Evolutionary conservation across 2,113 vertebrate genomes (phyloP), one percentile per base, ranked within the genome.

Genomic region (Myocastor coypus): DNA sequence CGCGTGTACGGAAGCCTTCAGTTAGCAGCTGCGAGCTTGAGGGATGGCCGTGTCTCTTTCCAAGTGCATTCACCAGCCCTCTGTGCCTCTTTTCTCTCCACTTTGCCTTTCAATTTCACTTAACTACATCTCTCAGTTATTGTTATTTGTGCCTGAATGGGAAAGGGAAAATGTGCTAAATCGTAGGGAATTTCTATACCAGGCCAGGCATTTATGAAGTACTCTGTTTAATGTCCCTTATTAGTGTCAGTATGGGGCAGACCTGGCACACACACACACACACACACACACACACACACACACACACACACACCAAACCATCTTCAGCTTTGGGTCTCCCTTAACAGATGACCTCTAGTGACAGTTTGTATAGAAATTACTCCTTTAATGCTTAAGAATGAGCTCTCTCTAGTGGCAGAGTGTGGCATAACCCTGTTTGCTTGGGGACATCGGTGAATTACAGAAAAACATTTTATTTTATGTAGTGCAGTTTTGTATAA

Each of bases 391-490:
- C 34, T 96, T 26, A 94, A 68, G 68, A n/a, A 68, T 88, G 84
- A 17, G 61, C 95, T 91, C 96, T 93, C 96, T 96, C 97, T 97
- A 84, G 97, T 93, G 97, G 87, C 82, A 89, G 93, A 90, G 87
- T 78, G 46, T 85, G 73, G 69, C 22, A 2, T 24, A 68, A 52
- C 1, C 30, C 59, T 59, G 22, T 4, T 46, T 89, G 50, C 55
- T 59, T 40, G 37, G 42, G 84, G 32, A 83, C 40, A n/a, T 26
- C 30, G 42, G 37, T 63, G 52, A 77, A 34, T 28, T 28, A 11
- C 4, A 9, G 59, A 94, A 59, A 83, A 28, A 52, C 28, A 8
- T 59, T 88, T 89, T 46, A 46, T 87, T 90, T 24, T 12, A 55
- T 24, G 20, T 3, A 61, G 22, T 55, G 63, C 13, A 34, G 7